Conservation (phyloP, 1,140 invertebrate genomes). For the Drosophila kurseongensis region DNA sequence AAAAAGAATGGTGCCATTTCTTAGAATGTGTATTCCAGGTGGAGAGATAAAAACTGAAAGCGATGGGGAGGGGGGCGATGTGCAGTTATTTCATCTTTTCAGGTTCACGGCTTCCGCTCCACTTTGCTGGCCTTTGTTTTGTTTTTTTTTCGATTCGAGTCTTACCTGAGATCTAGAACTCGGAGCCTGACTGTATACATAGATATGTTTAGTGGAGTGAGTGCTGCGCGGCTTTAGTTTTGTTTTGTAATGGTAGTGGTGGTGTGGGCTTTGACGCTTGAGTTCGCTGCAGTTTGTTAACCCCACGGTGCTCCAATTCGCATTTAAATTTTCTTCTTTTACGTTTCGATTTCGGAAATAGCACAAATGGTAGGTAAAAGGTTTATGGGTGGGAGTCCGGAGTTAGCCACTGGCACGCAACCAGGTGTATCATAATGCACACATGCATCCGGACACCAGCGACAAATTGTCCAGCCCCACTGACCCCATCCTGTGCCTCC, state of each 20-base stretch:
- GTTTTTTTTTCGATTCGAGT: constrained; percentile 22
- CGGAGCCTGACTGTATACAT: constrained; percentile 2
- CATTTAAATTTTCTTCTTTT: constrained; percentile 54
- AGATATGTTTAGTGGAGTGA: constrained; percentile 2
- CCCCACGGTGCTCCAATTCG: constrained; percentile 28
- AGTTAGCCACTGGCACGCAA: constrained; percentile 71
- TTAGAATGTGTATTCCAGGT: constrained; percentile 2
- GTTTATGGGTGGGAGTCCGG: constrained; percentile 61
- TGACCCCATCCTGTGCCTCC: constrained; percentile 24
- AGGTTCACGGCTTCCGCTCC: constrained; percentile 77
- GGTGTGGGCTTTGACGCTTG: constrained; percentile 39
- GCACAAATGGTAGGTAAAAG: constrained; percentile 24
- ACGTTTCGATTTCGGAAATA: constrained; percentile 40
- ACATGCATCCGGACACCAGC: constrained; percentile 29
- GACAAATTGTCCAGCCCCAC: constrained; percentile 26
- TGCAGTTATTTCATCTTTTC: constrained; percentile 70
- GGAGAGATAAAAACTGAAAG: background rate
- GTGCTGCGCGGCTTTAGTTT: constrained; percentile 26
- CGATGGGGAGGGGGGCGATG: constrained; percentile 13
- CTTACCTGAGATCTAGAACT: constrained; percentile 31
- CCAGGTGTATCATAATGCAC: constrained; percentile 53
- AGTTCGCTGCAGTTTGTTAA: constrained; percentile 72
- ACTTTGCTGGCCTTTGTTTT: constrained; percentile 70
- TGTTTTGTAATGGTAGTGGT: background rate
- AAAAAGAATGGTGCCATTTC: too few species aligned